Percentiles rank a stretch among this genome's conserved stretches.
Evolutionary conservation across 2,113 vertebrate species (phyloP).

Genomic region (Aythya baeri): DNA sequence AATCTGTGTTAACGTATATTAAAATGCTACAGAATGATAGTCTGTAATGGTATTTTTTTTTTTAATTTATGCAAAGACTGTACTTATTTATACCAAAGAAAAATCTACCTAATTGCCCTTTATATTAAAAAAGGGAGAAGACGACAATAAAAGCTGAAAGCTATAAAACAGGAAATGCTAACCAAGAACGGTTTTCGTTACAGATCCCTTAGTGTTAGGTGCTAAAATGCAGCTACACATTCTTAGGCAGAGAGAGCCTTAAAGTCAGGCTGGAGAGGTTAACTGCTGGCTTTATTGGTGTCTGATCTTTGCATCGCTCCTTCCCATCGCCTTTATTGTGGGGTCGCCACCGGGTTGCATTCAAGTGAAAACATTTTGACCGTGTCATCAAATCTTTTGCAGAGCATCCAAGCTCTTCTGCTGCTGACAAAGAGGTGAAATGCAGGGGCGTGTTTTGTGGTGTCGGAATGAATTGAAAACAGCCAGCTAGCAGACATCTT

Average conservation of each 20-base stretch:
- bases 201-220: background rate
- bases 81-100: background rate
- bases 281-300: conserved; percentile 18
- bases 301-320: conserved; percentile 24
- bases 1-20: background rate
- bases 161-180: background rate
- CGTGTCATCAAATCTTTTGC: conserved; percentile 42
- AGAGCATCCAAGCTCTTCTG: conserved; percentile 21
- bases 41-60: background rate
- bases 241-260: background rate
- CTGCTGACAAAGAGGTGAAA: conserved; percentile 27
- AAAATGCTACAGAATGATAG: background rate
- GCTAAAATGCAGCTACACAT: background rate
- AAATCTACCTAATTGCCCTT: background rate
- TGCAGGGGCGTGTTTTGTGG: conserved; percentile 26
- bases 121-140: background rate
- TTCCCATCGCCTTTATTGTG: conserved; percentile 23
- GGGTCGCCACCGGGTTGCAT: conserved; percentile 43
- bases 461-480: background rate
- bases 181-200: background rate
- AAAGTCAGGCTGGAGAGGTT: background rate
- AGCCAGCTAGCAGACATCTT: conserved; percentile 15
- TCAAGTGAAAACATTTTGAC: conserved; percentile 64
- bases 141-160: background rate
- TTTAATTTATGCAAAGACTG: background rate